phyloP scores from a whole-genome alignment of 2,113 vertebrate genomes.

The Etheostoma spectabile region DNA sequence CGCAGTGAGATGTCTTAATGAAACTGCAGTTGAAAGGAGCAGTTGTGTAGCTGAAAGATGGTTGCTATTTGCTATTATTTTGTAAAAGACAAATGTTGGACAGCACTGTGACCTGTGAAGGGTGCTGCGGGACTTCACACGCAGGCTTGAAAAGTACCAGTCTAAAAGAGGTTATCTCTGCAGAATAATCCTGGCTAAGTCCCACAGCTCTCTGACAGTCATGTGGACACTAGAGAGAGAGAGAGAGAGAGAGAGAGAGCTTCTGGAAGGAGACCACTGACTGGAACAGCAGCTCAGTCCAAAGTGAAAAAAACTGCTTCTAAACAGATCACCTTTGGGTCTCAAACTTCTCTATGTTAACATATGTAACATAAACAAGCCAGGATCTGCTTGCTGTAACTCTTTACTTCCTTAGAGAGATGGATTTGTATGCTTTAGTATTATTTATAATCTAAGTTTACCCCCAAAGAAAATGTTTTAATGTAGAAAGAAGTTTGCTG shows the following conservation, averaged over 20 bases:
- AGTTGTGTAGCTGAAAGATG: neutral
- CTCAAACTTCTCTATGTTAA: neutral
- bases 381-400: neutral
- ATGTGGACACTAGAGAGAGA: constrained; percentile 22
- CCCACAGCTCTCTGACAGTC: constrained; percentile 57
- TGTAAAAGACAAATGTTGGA: constrained; percentile 5
- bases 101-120: constrained; percentile 45
- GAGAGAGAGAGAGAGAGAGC: neutral
- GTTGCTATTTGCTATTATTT: neutral
- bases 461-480: neutral
- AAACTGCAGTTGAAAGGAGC: neutral
- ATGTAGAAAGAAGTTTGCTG: neutral
- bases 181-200: constrained; percentile 75
- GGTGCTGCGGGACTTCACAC: constrained; percentile 55
- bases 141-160: constrained; percentile 55
- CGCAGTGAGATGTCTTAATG: neutral
- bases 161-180: constrained; percentile 74
- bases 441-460: neutral
- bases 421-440: neutral
- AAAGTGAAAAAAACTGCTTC: neutral
- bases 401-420: neutral
- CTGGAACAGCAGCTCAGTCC: constrained; percentile 7
- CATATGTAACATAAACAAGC: neutral
- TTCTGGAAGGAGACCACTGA: constrained; percentile 5
- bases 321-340: neutral